These are phyloP conservation scores for Indicator indicator DNA, from an alignment of 2,113 vertebrate species.

Conservation along the genomic window DNA sequence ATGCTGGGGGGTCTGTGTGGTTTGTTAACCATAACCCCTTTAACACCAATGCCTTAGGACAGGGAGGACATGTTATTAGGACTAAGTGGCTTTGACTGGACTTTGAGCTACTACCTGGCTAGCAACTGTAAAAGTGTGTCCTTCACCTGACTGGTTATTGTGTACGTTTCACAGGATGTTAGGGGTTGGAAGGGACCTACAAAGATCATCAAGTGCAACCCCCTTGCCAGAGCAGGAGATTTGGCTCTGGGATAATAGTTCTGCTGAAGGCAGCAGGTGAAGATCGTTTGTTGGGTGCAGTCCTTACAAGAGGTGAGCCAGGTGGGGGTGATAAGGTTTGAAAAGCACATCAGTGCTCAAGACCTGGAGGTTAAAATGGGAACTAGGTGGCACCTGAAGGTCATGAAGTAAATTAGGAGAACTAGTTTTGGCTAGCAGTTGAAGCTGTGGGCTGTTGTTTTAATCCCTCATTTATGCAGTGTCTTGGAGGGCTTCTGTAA, in stretches of 20 bases:
- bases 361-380: background rate
- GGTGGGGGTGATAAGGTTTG: fast-evolving
- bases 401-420: background rate
- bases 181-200: too few relatives aligned
- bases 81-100: background rate
- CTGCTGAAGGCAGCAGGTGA: background rate
- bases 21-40: background rate
- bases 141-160: background rate
- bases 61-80: background rate
- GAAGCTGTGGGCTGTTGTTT: background rate
- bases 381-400: background rate
- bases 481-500: fast-evolving
- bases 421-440: background rate
- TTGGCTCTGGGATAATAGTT: background rate
- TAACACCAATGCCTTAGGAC: background rate
- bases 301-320: background rate
- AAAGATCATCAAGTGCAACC: too few relatives aligned
- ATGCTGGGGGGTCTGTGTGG: background rate
- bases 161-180: background rate
- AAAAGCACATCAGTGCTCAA: fast-evolving
- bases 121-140: background rate
- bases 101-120: background rate
- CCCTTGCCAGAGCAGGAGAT: too few relatives aligned
- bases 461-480: fast-evolving
- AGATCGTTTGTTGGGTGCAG: background rate